Conservation (phyloP, 2,888 invertebrate species). For the Noctua comes region DNA sequence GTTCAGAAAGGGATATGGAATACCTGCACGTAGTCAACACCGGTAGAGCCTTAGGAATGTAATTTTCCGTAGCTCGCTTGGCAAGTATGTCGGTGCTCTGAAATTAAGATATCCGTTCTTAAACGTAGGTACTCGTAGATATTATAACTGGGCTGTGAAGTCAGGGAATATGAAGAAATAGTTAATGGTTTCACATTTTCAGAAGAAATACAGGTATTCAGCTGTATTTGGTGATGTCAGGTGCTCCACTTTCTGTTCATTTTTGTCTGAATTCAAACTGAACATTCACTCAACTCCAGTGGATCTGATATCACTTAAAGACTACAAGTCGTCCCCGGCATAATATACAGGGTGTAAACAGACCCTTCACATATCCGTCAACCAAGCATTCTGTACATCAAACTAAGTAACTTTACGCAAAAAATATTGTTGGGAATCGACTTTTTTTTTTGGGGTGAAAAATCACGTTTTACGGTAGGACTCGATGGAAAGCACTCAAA, state of each 20-base stretch:
- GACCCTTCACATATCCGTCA: no score
- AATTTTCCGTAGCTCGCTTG: conserved; percentile 52
- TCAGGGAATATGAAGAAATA: not conserved
- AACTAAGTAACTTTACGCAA: no score
- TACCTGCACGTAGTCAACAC: conserved; percentile 59
- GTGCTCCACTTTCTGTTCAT: not conserved
- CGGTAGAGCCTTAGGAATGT: conserved; percentile 59
- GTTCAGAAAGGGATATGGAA: conserved; percentile 53
- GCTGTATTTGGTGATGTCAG: not conserved
- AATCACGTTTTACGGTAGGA: no score
- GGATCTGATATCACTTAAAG: not conserved
- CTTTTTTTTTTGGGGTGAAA: no score
- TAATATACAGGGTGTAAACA: no score
- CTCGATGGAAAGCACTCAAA: no score
- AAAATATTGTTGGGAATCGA: no score
- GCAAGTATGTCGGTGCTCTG: conserved; percentile 44
- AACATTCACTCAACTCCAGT: not conserved
- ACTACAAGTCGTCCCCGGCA: rapidly evolving
- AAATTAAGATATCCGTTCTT: conserved; percentile 51
- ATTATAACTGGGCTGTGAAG: not conserved
- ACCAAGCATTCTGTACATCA: no score
- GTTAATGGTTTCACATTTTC: not conserved
- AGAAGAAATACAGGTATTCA: not conserved
- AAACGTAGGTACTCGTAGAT: not conserved
- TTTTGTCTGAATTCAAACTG: not conserved